Percentiles rank a stretch among this genome's conserved stretches.
Conservation (phyloP, 2,888 invertebrate genomes). For the Eupithecia inturbata region DNA sequence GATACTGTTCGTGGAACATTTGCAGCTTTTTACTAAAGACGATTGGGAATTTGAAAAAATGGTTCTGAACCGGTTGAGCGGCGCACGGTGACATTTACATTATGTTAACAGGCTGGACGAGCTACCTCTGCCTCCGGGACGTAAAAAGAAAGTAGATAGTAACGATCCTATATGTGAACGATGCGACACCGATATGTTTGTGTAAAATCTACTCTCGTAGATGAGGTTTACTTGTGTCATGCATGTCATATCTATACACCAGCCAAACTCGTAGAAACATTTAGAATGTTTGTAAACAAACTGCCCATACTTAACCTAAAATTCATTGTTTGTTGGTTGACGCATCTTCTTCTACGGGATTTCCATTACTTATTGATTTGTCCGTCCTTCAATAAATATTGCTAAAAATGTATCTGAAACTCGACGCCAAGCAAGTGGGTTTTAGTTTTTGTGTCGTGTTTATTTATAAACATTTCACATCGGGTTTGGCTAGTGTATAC, state of each 20-base stretch:
- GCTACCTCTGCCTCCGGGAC: constrained; percentile 61
- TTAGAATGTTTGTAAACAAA: too few relatives aligned
- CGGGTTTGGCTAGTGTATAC: too few relatives aligned
- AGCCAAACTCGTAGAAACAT: too few relatives aligned
- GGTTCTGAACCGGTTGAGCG: constrained; percentile 67
- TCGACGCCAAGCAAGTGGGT: too few relatives aligned
- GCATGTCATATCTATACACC: constrained; percentile 18
- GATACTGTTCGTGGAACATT: constrained; percentile 50
- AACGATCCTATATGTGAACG: constrained; percentile 40
- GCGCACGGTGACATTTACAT: constrained; percentile 78
- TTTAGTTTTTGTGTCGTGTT: too few relatives aligned
- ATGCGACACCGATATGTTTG: constrained; percentile 48
- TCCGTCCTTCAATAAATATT: too few relatives aligned
- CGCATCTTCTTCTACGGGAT: too few relatives aligned
- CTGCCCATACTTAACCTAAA: too few relatives aligned
- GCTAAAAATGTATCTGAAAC: too few relatives aligned
- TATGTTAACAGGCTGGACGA: constrained; percentile 73
- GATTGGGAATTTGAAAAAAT: constrained; percentile 60
- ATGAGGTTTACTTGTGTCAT: not conserved
- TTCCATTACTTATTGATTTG: too few relatives aligned
- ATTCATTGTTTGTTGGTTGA: too few relatives aligned
- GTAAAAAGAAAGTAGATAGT: constrained; percentile 74
- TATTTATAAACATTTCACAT: too few relatives aligned
- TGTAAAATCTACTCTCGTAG: constrained; percentile 39
- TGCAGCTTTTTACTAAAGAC: constrained; percentile 65